Conservation (phyloP, 2,888 invertebrate species). For the Azorinus chamasolen region DNA sequence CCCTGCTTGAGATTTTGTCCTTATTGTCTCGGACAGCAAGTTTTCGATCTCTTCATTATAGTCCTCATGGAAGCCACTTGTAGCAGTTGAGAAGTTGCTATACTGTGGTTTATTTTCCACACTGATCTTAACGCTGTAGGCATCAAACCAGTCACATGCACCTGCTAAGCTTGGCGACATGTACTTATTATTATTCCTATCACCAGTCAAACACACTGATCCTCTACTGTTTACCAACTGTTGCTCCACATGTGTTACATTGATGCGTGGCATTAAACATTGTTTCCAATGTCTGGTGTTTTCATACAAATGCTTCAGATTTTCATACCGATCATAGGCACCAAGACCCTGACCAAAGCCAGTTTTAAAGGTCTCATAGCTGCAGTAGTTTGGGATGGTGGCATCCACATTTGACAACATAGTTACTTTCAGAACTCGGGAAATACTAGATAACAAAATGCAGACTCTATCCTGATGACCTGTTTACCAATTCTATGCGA, state of each 20-base stretch:
- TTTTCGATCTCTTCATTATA: too few species aligned
- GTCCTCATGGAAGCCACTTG: too few species aligned
- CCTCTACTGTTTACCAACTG: too few species aligned
- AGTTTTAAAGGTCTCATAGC: constrained; percentile 50
- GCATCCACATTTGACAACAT: constrained; percentile 41
- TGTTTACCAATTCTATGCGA: too few species aligned
- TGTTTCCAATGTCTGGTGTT: background rate
- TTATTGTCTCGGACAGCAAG: too few species aligned
- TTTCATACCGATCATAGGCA: constrained; percentile 1
- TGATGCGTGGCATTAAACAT: too few species aligned
- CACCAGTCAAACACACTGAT: constrained; percentile 9
- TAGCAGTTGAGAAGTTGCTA: too few species aligned
- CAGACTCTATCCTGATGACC: too few species aligned
- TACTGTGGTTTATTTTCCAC: too few species aligned
- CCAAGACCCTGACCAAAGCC: constrained; percentile 57
- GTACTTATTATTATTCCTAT: constrained; percentile 39
- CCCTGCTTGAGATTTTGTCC: too few species aligned
- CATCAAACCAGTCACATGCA: constrained; percentile 60
- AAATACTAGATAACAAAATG: too few species aligned
- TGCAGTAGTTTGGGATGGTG: constrained; percentile 58
- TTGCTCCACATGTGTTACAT: too few species aligned
- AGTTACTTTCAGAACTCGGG: background rate
- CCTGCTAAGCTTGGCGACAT: background rate
- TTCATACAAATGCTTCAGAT: background rate
- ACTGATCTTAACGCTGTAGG: constrained; percentile 42